Evolutionary conservation across 1,140 invertebrate species (phyloP), one percentile per base, ranked within the genome.

Genomic region (Dufourea novaeangliae): DNA sequence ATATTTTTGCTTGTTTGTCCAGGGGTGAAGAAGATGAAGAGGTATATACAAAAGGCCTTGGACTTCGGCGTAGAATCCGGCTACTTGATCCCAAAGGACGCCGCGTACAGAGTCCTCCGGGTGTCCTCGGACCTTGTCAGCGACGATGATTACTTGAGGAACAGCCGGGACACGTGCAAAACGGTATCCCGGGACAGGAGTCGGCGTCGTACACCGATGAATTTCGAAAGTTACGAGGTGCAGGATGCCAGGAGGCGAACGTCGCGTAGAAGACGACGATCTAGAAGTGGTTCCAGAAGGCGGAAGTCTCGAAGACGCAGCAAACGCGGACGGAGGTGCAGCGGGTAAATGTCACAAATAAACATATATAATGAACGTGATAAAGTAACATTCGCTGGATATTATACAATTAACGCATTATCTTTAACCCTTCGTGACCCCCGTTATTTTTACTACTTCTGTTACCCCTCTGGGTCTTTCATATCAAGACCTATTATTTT

Each of bases 41-140:
- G 64, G 2, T 89, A 90, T 52, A 79, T 90, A 4, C 83, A 83
- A 34, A 72, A 85, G 14, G 88, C 87, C 11, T 56, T 90, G 0
- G 63, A 86, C 1, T 90, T 89, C 41, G 89, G 85, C 4, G 61
- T 90, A 0, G 77, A 88, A 10, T 79, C 86, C 0, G 88, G 88
- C 7, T 90, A 86, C 17, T 68, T 90, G 20, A 82, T 84, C 27
- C 86, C 86, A 0, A 81, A 81, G 27, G 82, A 89, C 39, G 17
- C 70, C 0, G 74, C 74, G 34, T 84, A 75, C 52, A 84, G 75
- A n/a, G 64, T 90, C 8, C 50, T 90, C 1, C 84, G 68, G 0
- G 88, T 90, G 2, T 86, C 88, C 0, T 86, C 88, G 12, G 84
- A 87, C 1, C 79, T 90, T 1, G 67, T 82, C 54, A 75, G 34